These are phyloP conservation scores for Sminthurides aquaticus DNA, from an alignment of 2,888 invertebrate species.

Conservation along the genomic window DNA sequence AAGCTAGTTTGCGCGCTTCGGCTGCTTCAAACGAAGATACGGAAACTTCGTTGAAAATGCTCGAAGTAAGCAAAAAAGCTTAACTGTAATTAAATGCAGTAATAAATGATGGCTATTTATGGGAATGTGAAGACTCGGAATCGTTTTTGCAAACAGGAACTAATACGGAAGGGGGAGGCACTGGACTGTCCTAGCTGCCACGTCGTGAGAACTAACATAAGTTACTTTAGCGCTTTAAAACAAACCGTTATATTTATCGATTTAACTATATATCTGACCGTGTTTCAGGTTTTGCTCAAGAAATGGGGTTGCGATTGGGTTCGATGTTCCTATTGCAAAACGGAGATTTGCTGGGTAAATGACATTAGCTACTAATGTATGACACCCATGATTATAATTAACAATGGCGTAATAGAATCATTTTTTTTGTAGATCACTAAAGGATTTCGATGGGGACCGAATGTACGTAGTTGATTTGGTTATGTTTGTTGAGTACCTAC, in stretches of 20 bases:
- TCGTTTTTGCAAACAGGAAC: slow-evolving; percentile 50
- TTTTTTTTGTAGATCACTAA: slow-evolving; percentile 52
- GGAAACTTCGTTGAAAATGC: slow-evolving; percentile 65
- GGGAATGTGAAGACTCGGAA: not conserved
- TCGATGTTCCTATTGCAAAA: slow-evolving; percentile 82
- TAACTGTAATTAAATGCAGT: no score
- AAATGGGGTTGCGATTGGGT: slow-evolving; percentile 63
- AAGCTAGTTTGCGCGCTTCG: slow-evolving; percentile 56
- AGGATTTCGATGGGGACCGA: slow-evolving; percentile 38
- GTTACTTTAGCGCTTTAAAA: no score
- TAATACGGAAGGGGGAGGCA: slow-evolving; percentile 77
- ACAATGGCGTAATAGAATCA: no score
- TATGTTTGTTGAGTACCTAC: no score
- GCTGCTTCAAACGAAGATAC: slow-evolving; percentile 63
- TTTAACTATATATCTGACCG: no score
- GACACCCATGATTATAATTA: no score
- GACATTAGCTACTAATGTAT: not conserved
- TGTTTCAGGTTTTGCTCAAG: slow-evolving; percentile 61
- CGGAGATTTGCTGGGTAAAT: slow-evolving; percentile 83
- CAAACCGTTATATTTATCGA: no score
- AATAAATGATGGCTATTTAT: no score
- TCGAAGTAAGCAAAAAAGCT: slow-evolving; percentile 52
- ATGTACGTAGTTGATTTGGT: slow-evolving; percentile 11
- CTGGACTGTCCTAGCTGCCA: slow-evolving; percentile 79
- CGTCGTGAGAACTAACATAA: slow-evolving; percentile 57